Evolutionary conservation across 1,140 invertebrate genomes (phyloP).

Genomic region (Liolophura sinensis): DNA sequence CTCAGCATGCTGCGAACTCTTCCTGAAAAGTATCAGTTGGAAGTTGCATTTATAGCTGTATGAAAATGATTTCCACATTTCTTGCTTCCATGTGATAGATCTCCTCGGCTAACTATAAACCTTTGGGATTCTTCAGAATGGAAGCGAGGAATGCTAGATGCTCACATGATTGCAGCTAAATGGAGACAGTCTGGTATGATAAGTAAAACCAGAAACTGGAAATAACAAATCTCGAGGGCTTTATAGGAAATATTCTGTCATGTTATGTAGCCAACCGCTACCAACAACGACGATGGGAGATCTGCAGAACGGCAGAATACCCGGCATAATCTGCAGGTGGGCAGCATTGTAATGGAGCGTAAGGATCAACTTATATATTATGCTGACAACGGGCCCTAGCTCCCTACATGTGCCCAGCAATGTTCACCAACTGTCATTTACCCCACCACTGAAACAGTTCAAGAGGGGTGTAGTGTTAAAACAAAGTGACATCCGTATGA

Average conservation of each 20-base stretch:
- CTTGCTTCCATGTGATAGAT: slow-evolving; percentile 13
- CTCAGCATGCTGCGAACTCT: slow-evolving; percentile 11
- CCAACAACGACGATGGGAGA: no score
- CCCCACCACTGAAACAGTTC: no score
- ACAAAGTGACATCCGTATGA: no score
- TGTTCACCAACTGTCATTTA: no score
- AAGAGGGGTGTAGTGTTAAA: no score
- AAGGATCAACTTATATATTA: no score
- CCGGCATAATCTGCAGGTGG: no score
- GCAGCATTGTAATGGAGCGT: no score
- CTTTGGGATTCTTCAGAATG: slow-evolving; percentile 5
- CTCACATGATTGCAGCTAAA: slow-evolving; percentile 12
- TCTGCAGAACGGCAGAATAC: no score
- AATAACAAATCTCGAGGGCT: slow-evolving; percentile 7
- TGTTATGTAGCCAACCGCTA: no score
- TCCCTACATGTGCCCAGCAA: no score
- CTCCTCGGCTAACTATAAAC: slow-evolving; percentile 15
- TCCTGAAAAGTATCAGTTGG: background rate
- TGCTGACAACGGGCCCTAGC: no score
- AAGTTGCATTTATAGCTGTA: slow-evolving; percentile 11
- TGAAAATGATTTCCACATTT: slow-evolving; percentile 15
- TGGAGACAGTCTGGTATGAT: slow-evolving; percentile 24
- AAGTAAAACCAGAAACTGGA: slow-evolving; percentile 12
- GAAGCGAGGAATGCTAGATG: slow-evolving; percentile 1
- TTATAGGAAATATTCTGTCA: background rate